Percentiles rank a stretch among this genome's conserved stretches.
phyloP scores from a whole-genome alignment of 2,888 invertebrate species.

The Aelia acuminata region DNA sequence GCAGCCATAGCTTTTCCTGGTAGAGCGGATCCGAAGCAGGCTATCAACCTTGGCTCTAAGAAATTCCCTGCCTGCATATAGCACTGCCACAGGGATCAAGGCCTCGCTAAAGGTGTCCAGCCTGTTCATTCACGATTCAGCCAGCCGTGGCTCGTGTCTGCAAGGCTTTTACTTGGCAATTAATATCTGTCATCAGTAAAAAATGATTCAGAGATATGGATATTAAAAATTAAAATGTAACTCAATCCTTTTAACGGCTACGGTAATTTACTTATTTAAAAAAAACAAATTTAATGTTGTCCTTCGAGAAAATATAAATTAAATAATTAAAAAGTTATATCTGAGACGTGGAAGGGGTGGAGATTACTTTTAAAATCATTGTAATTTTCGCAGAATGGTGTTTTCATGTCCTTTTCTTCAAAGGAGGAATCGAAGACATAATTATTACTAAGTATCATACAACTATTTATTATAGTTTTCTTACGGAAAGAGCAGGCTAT shows the following conservation, averaged over 20 bases:
- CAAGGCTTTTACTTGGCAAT: neutral
- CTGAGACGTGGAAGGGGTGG: too few relatives aligned
- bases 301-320: neutral
- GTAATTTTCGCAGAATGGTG: too few relatives aligned
- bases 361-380: too few relatives aligned
- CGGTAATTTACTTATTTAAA: neutral
- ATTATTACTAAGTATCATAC: too few relatives aligned
- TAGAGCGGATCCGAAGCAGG: constrained; percentile 9
- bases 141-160: neutral
- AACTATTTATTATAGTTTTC: too few relatives aligned
- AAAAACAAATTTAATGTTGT: neutral
- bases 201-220: neutral
- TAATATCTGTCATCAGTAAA: neutral
- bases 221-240: neutral
- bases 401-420: too few relatives aligned
- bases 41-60: constrained; percentile 29
- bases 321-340: too few relatives aligned
- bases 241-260: neutral
- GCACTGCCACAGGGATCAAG: constrained; percentile 39
- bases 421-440: too few relatives aligned
- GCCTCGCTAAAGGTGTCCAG: constrained; percentile 22
- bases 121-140: constrained; percentile 33
- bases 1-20: neutral
- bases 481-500: too few relatives aligned
- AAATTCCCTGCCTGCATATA: constrained; percentile 18